Evolutionary conservation across 2,888 invertebrate genomes (phyloP), one percentile per base, ranked within the genome.

Genomic region (Onthophagus sagittarius): DNA sequence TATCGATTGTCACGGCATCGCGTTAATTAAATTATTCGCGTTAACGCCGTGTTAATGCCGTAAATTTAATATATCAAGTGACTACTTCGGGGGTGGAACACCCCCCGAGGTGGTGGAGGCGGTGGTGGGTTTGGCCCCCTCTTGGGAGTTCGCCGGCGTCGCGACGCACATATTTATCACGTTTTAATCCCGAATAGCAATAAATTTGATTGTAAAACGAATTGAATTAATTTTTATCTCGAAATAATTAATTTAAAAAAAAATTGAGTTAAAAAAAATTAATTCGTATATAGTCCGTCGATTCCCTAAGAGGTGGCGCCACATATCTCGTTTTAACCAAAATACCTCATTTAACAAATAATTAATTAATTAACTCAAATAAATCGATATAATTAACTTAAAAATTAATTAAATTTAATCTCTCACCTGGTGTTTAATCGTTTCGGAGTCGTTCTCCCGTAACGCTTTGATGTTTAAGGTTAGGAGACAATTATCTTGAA

Each of bases 401-500:
- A 23, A 2, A 23, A 23, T 3, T 23, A 23, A 23, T 7, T 53
- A 53, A 9, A 53, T 33, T 33, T 33, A 9, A 39, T 7, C 5
- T 78, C 79, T 80, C 82, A 91, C 92, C 89, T 92, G 91, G 81
- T 90, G 90, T 31, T 87, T 84, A 64, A 89, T 86, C 73, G 88
- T 87, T 73, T 88, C 87, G 33, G 82, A 82, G 72, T 82, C 83
- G 72, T 85, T 81, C 39, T 83, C 78, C 71, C 85, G 82, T 6
- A 85, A 84, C 14, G 85, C 84, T 77, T 88, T 87, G 76, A 91
- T 78, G 82, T 92, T 91, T 76, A 92, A 84, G 74, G 90, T 87
- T 79, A 90, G 85, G 75, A 92, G 86, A 83, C 90, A 91, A 81
- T 88, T 89, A 82, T 91, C 90, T 73, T 87, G 84, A 0, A 88